phyloP scores from a whole-genome alignment of 2,888 invertebrate species.

The Holacanthella duospinosa region DNA sequence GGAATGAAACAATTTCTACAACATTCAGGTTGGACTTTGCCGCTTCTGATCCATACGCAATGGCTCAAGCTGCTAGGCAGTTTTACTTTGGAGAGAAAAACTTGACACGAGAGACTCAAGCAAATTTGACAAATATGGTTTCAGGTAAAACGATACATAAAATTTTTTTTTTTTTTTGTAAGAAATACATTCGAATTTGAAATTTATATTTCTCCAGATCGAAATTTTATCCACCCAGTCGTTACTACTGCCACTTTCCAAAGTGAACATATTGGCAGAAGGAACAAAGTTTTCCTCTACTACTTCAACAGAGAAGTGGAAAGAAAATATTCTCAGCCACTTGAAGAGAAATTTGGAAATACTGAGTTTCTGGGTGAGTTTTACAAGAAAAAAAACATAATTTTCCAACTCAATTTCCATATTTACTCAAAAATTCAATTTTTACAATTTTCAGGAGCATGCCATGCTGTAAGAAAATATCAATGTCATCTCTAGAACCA shows the following conservation, averaged over 20 bases:
- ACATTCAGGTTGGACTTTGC: background rate
- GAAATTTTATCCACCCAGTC: slow-evolving; percentile 1
- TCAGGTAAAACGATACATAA: background rate
- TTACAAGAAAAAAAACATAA: too few species aligned
- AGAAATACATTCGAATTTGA: background rate
- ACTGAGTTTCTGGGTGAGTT: slow-evolving; percentile 2
- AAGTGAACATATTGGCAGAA: background rate
- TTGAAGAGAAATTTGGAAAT: background rate
- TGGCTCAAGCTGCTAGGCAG: background rate
- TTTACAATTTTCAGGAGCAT: too few species aligned
- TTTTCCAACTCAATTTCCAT: too few species aligned
- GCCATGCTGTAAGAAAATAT: too few species aligned
- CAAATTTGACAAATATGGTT: background rate
- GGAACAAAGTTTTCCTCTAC: slow-evolving; percentile 6
- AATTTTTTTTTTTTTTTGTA: background rate
- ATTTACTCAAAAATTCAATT: too few species aligned
- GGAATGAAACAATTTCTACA: background rate
- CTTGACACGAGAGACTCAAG: background rate
- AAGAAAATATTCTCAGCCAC: background rate
- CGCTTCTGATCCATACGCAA: background rate
- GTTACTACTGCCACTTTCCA: background rate
- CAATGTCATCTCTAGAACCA: too few species aligned
- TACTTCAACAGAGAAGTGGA: background rate
- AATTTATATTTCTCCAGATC: background rate
- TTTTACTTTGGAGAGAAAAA: slow-evolving; percentile 6